Percentiles rank a stretch among this genome's conserved stretches.
Conservation (phyloP, 2,113 vertebrate genomes). For the Gallinago jamesoni region DNA sequence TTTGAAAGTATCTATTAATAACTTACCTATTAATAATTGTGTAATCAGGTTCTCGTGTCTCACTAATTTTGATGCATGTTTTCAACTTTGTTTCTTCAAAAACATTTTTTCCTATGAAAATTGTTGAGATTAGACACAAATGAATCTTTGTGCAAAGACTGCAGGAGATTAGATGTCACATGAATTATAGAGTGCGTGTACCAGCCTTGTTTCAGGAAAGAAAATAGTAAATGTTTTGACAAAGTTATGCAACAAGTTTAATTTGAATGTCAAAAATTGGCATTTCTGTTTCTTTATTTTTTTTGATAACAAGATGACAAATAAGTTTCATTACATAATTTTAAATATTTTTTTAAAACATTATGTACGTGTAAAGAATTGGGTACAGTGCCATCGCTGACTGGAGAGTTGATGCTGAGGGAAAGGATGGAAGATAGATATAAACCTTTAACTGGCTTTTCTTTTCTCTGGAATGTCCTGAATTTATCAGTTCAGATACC, state of each 20-base stretch:
- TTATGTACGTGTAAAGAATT: neutral
- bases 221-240: neutral
- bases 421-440: neutral
- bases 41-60: neutral
- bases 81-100: neutral
- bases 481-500: neutral
- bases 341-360: neutral
- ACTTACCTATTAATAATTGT: neutral
- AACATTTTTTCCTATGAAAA: neutral
- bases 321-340: accelerated
- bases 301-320: neutral
- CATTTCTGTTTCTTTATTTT: neutral
- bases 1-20: neutral
- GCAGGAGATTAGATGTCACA: neutral
- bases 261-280: neutral
- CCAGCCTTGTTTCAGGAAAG: neutral
- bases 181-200: neutral
- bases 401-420: neutral
- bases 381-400: neutral
- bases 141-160: neutral
- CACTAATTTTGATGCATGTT: neutral
- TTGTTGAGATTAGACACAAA: neutral
- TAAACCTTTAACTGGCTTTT: neutral
- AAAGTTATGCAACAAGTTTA: neutral
- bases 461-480: neutral